Evolutionary conservation across 2,797 vertebrate species (phyloP), one percentile per base, ranked within the genome.

Genomic region (Valencia hispanica): DNA sequence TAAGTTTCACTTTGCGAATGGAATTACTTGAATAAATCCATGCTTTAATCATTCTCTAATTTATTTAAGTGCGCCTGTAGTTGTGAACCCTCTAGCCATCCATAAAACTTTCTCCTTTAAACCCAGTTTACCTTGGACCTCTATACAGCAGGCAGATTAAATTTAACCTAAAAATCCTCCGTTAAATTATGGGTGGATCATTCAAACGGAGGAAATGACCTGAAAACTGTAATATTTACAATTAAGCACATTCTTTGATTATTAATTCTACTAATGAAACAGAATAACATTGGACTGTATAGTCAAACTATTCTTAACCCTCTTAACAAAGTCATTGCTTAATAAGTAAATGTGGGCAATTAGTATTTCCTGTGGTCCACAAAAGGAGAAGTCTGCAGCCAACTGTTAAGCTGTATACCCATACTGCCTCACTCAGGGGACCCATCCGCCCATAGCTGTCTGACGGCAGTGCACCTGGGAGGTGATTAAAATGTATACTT

Each of bases 351-450:
- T 74, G 65, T 70, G 45, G 75, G 75, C 86, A 86, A 86, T 87
- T 30, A 18, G 30, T 55, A 15, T 70, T 75, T 82, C 78, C 81
- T 72, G 77, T 41, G 22, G 77, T 59, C 77, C 48, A 43, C 75
- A 81, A 86, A 82, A 69, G 83, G 79, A 86, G 69, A 73, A 70
- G 69, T 86, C 84, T 88, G 88, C 88, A 84, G 77, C 75, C 86
- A 77, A 91, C 77, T 71, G 41, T 77, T 77, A 79, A 15, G 50
- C 71, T 43, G 2, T 68, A 78, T 65, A 65, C 91, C 86, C 84
- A 88, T 82, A n/a, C 73, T 73, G 86, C 68, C 63, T 85, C 70
- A 41, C 76, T 14, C 50, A 1, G 80, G 1, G 79, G 82, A 72
- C 74, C 70, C 79, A 73, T 84, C 81, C 69, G 2, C 87, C 86